Conservation (phyloP, 2,113 vertebrate species). For the Microcebus murinus region DNA sequence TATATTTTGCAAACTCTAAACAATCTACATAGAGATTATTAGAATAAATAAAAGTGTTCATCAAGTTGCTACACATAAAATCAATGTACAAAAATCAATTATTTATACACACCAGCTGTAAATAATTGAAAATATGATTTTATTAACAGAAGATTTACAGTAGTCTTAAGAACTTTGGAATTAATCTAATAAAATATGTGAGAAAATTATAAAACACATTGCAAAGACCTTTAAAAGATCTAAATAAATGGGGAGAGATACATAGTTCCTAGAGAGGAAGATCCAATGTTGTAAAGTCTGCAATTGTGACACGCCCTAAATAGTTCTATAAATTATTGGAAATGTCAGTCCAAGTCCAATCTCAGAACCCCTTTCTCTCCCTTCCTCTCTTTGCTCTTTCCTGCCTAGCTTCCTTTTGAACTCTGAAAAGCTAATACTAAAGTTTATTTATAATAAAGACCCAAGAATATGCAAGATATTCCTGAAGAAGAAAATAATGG, state of each 20-base stretch:
- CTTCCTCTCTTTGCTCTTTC: background rate
- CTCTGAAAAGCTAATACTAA: background rate
- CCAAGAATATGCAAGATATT: background rate
- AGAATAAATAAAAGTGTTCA: background rate
- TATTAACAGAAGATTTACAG: background rate
- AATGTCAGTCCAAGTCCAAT: rapidly evolving
- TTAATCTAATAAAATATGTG: background rate
- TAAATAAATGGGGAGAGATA: background rate
- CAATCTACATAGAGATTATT: background rate
- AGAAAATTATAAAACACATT: background rate
- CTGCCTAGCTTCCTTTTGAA: background rate
- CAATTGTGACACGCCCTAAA: background rate
- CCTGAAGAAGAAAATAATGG: background rate
- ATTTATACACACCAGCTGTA: background rate
- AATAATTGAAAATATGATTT: slow-evolving; percentile 20
- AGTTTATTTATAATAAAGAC: background rate
- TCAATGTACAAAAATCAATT: background rate
- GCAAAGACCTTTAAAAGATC: background rate
- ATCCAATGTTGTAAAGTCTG: background rate
- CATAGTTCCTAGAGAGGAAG: background rate
- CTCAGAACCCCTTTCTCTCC: background rate
- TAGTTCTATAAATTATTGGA: background rate
- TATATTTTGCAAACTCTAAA: background rate
- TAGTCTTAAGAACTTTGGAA: background rate
- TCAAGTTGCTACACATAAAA: background rate